Conservation (phyloP, 2,888 invertebrate genomes). For the Dicyrtomina minuta region DNA sequence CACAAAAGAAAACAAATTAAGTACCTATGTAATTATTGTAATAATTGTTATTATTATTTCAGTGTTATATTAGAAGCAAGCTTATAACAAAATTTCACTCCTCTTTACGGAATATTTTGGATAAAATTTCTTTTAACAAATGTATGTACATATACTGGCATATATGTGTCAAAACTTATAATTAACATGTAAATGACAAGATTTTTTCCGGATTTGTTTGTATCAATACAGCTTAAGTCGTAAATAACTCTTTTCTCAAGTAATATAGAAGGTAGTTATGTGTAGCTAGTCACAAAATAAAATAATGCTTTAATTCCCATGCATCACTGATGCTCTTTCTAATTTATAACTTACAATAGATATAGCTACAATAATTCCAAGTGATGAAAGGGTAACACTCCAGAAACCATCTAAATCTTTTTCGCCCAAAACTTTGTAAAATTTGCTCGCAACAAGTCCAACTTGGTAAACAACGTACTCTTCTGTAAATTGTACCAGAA, state of each 20-base stretch:
- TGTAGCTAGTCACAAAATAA: neutral
- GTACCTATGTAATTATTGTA: too few relatives aligned
- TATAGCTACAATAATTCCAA: slow-evolving; percentile 55
- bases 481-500: slow-evolving; percentile 56
- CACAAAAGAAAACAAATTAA: too few relatives aligned
- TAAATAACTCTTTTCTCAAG: too few relatives aligned
- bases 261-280: too few relatives aligned
- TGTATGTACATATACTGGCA: too few relatives aligned
- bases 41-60: too few relatives aligned
- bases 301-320: neutral
- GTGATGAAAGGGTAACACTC: slow-evolving; percentile 49
- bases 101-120: neutral
- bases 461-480: slow-evolving; percentile 61
- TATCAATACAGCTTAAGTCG: too few relatives aligned
- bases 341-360: slow-evolving; percentile 56
- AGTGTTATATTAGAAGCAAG: too few relatives aligned
- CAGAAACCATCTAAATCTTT: slow-evolving; percentile 58
- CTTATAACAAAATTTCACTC: neutral
- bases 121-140: too few relatives aligned
- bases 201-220: too few relatives aligned
- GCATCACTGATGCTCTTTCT: neutral
- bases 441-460: slow-evolving; percentile 61
- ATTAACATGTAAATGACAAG: too few relatives aligned
- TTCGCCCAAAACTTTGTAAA: slow-evolving; percentile 60
- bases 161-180: too few relatives aligned